Conservation (phyloP, 2,113 vertebrate genomes). For the Dolichallabes microphthalmus region DNA sequence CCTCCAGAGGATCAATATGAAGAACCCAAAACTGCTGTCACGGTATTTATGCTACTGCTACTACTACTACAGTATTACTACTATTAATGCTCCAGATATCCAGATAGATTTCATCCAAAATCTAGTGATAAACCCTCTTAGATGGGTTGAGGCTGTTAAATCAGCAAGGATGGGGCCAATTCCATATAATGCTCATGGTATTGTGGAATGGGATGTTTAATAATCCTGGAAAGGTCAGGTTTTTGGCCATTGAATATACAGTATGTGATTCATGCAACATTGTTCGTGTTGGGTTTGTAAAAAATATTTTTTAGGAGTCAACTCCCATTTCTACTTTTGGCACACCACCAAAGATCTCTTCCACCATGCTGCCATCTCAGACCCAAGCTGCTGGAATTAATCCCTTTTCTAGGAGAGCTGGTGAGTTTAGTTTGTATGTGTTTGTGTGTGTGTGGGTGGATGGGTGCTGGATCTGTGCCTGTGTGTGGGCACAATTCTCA, state of each 20-base stretch:
- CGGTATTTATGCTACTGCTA: conserved; percentile 41
- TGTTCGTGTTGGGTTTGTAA: not conserved
- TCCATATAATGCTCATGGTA: not conserved
- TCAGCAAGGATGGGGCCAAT: not conserved
- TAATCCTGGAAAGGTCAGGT: not conserved
- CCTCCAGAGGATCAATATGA: conserved; percentile 36
- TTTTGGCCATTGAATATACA: not conserved
- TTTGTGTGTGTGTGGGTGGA: not conserved
- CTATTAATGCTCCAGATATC: not conserved
- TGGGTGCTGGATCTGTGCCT: not conserved
- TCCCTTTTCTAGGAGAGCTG: conserved; percentile 62
- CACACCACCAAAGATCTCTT: conserved; percentile 30
- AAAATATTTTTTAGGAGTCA: conserved; percentile 63
- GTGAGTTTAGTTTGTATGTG: conserved; percentile 61
- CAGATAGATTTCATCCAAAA: not conserved
- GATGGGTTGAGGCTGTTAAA: not conserved
- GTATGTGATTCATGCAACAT: not conserved
- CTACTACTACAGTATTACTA: not conserved
- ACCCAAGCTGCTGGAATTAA: conserved; percentile 52
- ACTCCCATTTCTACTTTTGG: not conserved
- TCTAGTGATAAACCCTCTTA: not conserved
- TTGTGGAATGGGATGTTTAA: not conserved
- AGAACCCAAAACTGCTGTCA: conserved; percentile 27
- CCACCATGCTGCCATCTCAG: conserved; percentile 36
- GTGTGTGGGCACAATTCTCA: not conserved